Percentiles rank a stretch among this genome's conserved stretches.
These are phyloP conservation scores for Syrista parreyssii DNA, from an alignment of 2,888 invertebrate species.

Conservation along the genomic window DNA sequence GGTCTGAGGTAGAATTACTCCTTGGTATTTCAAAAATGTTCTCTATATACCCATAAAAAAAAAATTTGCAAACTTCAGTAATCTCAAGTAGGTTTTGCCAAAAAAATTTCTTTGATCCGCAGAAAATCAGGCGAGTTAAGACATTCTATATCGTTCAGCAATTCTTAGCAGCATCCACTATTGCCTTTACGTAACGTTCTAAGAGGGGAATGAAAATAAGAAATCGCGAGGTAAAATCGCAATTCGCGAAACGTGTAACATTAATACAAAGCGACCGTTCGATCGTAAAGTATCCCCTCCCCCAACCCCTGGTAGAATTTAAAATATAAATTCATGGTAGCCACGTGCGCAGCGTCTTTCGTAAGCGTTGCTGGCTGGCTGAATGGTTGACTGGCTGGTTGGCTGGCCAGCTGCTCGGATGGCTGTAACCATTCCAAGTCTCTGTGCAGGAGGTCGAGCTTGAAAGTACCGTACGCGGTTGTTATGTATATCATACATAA, in stretches of 20 bases:
- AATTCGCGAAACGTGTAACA: constrained; percentile 10
- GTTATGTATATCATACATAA: background rate
- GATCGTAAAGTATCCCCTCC: constrained; percentile 6
- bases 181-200: background rate
- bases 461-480: background rate
- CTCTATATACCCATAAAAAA: background rate
- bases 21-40: background rate
- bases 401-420: background rate
- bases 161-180: background rate
- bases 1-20: background rate
- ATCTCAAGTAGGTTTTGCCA: background rate
- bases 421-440: background rate
- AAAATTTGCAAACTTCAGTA: background rate
- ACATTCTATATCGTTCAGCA: background rate
- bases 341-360: constrained; percentile 16
- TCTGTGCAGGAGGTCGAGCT: background rate
- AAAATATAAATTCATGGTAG: constrained; percentile 24
- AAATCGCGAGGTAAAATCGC: constrained; percentile 6
- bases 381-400: background rate
- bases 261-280: constrained; percentile 15
- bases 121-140: background rate
- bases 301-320: constrained; percentile 8
- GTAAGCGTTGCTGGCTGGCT: background rate
- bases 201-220: background rate
- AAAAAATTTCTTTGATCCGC: background rate